phyloP scores from a whole-genome alignment of 1,140 invertebrate genomes.

The Drosophila lini region DNA sequence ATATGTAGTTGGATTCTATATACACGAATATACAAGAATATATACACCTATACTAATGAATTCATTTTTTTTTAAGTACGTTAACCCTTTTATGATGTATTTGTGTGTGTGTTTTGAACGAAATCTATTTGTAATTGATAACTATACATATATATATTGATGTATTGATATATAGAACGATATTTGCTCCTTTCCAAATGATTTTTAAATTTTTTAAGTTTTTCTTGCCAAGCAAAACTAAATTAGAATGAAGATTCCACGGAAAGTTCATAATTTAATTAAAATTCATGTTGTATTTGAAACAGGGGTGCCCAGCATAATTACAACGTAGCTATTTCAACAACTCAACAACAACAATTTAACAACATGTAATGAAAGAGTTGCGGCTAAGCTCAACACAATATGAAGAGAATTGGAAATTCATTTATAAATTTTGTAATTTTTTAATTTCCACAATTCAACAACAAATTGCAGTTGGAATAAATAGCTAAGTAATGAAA shows the following conservation, averaged over 20 bases:
- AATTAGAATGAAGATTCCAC: constrained; percentile 9
- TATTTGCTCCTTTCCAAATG: constrained; percentile 10
- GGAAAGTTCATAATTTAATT: background rate
- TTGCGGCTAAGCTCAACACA: too few relatives aligned
- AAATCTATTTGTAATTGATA: constrained; percentile 29
- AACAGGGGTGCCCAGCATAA: background rate
- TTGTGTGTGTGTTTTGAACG: constrained; percentile 17
- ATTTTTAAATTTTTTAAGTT: constrained; percentile 12
- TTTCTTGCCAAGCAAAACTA: constrained; percentile 28
- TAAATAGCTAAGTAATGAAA: too few relatives aligned
- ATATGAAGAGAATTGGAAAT: too few relatives aligned
- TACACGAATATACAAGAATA: constrained; percentile 28
- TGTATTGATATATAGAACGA: background rate
- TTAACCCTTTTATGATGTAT: constrained; percentile 24
- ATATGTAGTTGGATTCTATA: constrained; percentile 22
- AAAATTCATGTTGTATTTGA: background rate
- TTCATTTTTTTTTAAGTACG: constrained; percentile 27
- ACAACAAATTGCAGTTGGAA: too few relatives aligned
- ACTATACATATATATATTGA: background rate
- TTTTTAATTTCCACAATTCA: too few relatives aligned
- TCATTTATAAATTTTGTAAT: too few relatives aligned
- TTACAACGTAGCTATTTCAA: background rate
- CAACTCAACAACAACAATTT: background rate
- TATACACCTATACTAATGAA: constrained; percentile 4
- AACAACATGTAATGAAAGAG: background rate